Base-by-base conservation (phyloP, 37 sponge, comb jelly and placozoan genomes). In the Theonella swinhoei region DNA sequence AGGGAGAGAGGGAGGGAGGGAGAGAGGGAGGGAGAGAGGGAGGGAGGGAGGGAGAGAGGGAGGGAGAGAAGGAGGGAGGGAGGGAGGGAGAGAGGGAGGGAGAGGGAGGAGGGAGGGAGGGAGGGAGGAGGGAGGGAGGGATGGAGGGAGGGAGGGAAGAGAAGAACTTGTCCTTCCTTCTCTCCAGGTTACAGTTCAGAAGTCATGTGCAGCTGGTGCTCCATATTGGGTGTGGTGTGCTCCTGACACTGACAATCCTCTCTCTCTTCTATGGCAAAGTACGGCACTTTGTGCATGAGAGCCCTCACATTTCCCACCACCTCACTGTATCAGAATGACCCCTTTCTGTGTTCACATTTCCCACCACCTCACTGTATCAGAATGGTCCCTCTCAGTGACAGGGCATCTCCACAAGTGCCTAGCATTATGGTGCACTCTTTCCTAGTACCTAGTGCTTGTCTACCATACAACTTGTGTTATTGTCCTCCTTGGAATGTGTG, bases 201-300 rank as follows among this genome's bases (percentile, higher is more conserved):
- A 47, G 70, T 1, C 31, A 29, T 0, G 47, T 89, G 22, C 74
- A 89, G 42, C 2, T 72, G 33, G 3, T 40, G 4, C 75, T 83
- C 8, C 76, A 83, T 60, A 9, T 73, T 30, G 43, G 47, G 24
- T 83, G 78, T 70, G 81, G 17, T 42, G 69, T 70, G 25, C 74
- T 89, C 73, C 59, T 89, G 24, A 19, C 59, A 4, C 29, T 89
- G 9, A 61, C 79, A 41, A 26, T 89, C 7, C 28, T 62, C 8
- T 83, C 83, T 14, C 39, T 83, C 29, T 89, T 89, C 82, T 89
- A 83, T 83, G 80, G 83, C 54, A 89, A 89, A 75, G 89, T 89
- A 59, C 0, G 76, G 43, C 19, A 37, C 0, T 23, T 69, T 23
- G 7, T 23, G 33, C 7, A 70, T 32, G 4, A 33, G 71, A 23